phyloP scores from a whole-genome alignment of 2,113 vertebrate species.

The Tenrec ecaudatus region DNA sequence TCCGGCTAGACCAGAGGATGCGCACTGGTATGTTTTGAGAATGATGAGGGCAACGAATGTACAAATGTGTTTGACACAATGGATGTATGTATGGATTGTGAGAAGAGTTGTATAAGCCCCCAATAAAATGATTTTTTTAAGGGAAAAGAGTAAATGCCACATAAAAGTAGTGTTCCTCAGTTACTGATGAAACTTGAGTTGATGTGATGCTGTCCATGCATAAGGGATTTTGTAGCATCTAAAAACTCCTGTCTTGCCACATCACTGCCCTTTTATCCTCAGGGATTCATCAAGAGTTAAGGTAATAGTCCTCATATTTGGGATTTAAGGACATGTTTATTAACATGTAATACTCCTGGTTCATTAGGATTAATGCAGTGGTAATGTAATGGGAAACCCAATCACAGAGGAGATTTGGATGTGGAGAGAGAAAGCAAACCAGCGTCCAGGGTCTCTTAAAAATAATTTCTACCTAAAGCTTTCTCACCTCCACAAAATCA shows the following conservation, averaged over 20 bases:
- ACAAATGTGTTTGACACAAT: no score
- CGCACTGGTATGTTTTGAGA: no score
- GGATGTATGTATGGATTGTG: no score
- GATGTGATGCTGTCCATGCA: no score
- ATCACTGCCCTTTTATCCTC: no score
- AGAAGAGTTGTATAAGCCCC: no score
- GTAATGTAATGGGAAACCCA: not conserved
- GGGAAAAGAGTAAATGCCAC: not conserved
- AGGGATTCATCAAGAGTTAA: not conserved
- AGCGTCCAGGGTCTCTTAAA: no score
- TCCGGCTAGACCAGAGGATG: no score
- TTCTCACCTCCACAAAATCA: no score
- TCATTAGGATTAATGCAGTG: not conserved
- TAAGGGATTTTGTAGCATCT: not conserved
- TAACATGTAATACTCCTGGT: not conserved
- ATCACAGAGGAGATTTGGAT: not conserved
- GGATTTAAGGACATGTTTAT: not conserved
- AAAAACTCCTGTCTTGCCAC: not conserved
- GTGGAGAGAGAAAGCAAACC: no score
- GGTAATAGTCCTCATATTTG: not conserved
- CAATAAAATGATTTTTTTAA: not conserved
- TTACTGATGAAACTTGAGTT: not conserved
- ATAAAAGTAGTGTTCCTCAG: not conserved
- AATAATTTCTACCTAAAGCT: no score
- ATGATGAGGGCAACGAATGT: no score